These are phyloP conservation scores for Xenentodon cancila DNA, from an alignment of 2,797 vertebrate genomes.

Conservation along the genomic window DNA sequence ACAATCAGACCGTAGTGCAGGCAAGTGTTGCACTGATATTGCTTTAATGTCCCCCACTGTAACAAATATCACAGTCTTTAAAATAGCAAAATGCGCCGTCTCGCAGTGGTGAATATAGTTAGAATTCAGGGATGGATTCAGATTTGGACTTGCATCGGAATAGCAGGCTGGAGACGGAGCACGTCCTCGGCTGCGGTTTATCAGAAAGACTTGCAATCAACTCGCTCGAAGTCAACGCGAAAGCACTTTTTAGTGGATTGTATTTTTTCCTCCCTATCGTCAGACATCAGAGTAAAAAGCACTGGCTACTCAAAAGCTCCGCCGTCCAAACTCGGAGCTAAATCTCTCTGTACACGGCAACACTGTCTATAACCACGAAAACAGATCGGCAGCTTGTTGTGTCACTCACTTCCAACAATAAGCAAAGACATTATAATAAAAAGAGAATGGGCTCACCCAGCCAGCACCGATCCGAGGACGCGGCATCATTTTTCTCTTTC, in stretches of 20 bases:
- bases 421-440: constrained; percentile 56
- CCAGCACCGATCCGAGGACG: constrained; percentile 70
- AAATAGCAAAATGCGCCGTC: constrained; percentile 5
- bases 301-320: constrained; percentile 54
- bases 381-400: constrained; percentile 48
- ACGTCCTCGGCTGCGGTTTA: constrained; percentile 65
- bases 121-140: constrained; percentile 43
- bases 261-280: background rate
- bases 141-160: constrained; percentile 46
- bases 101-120: constrained; percentile 12
- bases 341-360: constrained; percentile 56
- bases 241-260: constrained; percentile 43
- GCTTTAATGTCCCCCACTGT: no score
- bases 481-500: constrained; percentile 60
- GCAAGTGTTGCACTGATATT: no score
- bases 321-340: constrained; percentile 55
- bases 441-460: constrained; percentile 77
- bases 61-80: no score
- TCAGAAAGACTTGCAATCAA: constrained; percentile 42
- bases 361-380: constrained; percentile 49
- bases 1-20: background rate
- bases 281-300: constrained; percentile 48
- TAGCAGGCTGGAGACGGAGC: constrained; percentile 50
- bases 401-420: constrained; percentile 49
- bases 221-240: constrained; percentile 50